Conservation (phyloP, 1,140 invertebrate genomes). For the Drosophila nikananu region DNA sequence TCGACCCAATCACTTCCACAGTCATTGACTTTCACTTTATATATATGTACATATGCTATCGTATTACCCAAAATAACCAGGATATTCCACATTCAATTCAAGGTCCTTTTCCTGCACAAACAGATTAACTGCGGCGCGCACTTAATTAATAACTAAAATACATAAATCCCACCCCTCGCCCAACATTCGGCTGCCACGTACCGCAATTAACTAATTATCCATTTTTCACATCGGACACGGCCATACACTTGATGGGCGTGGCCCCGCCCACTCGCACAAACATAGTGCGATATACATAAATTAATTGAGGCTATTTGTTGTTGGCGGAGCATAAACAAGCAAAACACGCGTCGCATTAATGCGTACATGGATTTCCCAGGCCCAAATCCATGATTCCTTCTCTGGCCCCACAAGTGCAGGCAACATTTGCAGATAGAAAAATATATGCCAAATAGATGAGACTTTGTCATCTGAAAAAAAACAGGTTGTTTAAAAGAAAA, state of each 20-base stretch:
- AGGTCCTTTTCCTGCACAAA: constrained; percentile 25
- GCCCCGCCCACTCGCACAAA: constrained; percentile 22
- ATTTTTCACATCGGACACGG: constrained; percentile 73
- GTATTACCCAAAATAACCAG: constrained; percentile 21
- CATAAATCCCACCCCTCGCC: constrained; percentile 51
- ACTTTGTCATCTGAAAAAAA: too few species aligned
- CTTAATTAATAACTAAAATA: constrained; percentile 81
- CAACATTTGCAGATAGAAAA: background rate
- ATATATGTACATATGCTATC: background rate
- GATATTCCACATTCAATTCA: background rate
- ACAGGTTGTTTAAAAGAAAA: too few species aligned
- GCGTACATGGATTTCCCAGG: constrained; percentile 67
- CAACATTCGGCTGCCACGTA: constrained; percentile 50
- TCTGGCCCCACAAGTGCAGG: constrained; percentile 31
- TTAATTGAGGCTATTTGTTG: constrained; percentile 55
- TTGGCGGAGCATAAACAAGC: constrained; percentile 62
- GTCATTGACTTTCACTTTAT: background rate
- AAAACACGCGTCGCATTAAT: constrained; percentile 76
- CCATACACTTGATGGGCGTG: constrained; percentile 41
- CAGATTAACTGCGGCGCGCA: constrained; percentile 55
- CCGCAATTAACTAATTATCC: constrained; percentile 84
- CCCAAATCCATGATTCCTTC: constrained; percentile 17
- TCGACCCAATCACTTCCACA: background rate
- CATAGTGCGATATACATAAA: constrained; percentile 53
- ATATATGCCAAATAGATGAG: background rate